Base-by-base conservation (phyloP, 2,797 vertebrate species). In the Zalophus californianus region DNA sequence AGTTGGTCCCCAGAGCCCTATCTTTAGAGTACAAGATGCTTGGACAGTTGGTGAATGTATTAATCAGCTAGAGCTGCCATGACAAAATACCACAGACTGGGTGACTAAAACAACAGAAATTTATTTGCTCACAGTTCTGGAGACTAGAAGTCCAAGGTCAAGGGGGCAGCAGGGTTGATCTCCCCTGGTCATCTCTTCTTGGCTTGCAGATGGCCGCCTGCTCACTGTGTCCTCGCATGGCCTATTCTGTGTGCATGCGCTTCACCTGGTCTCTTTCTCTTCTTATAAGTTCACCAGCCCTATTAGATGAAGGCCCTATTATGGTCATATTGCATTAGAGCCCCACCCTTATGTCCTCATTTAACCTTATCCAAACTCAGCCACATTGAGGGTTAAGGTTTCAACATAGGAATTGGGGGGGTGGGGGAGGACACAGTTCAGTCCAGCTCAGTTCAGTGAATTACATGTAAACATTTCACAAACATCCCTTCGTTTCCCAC, bases 401-500 rank as follows among this genome's bases (percentile, higher is more conserved):
- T 94, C 64, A 73, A 35, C 12, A 12, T 15, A 15, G 1, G n/a
- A 70, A 58, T 29, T 77, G 10, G 29, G 72, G 41, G 35, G 16
- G 8, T 8, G 54, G 38, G 52, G 23, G 41, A 38, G 5, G 29
- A 15, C 21, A 79, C 5, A 10, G 7, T 54, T 84, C 38, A 25
- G 48, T 38, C 73, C 48, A 0, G 0, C 27, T 48, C 25, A 29
- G 41, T 48, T 9, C 11, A 25, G 44, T 20, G 91, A 89, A 48
- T 52, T 58, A 2, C 38, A 60, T 3, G 3, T 4, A 14, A 0
- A 1, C 1, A 4, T 68, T 41, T 70, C 64, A 50, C 16, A 14
- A 11, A 50, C 8, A 4, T 60, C 12, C 15, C n/a, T 44, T 52
- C 25, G 56, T 68, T 91, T 94, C 62, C 73, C 86, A 20, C 38